Conservation (phyloP, 2,888 invertebrate genomes). For the Temnothorax unifasciatus region DNA sequence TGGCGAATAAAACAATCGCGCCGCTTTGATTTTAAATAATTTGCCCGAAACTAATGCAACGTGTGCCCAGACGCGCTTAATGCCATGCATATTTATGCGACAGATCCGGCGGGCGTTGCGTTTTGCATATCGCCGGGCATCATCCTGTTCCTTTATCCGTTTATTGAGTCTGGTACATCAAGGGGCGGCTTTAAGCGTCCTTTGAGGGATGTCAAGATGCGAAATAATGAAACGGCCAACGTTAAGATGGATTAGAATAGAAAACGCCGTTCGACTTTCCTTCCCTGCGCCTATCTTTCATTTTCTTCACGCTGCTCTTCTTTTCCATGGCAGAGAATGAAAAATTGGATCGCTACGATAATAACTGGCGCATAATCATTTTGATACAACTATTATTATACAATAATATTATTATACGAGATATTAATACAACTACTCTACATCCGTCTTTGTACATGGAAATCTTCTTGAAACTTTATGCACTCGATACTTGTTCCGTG, state of each 20-base stretch:
- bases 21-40: slow-evolving; percentile 64
- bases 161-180: slow-evolving; percentile 40
- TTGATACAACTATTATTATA: not conserved
- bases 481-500: not conserved
- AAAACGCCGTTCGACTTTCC: slow-evolving; percentile 12
- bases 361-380: not conserved
- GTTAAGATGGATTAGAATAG: slow-evolving; percentile 54
- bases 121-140: slow-evolving; percentile 62
- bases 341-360: not conserved
- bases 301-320: not conserved
- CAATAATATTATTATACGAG: too few species aligned
- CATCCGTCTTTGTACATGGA: not conserved
- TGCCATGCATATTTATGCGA: slow-evolving; percentile 70
- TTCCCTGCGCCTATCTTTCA: not conserved
- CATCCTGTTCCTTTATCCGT: slow-evolving; percentile 49
- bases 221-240: slow-evolving; percentile 50
- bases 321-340: not conserved
- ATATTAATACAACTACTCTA: not conserved
- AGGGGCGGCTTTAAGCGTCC: slow-evolving; percentile 26
- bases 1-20: slow-evolving; percentile 61
- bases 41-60: slow-evolving; percentile 33
- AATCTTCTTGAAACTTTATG: not conserved
- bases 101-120: slow-evolving; percentile 52
- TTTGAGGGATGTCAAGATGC: slow-evolving; percentile 51
- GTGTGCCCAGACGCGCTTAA: slow-evolving; percentile 46